Evolutionary conservation across 2,113 vertebrate genomes (phyloP).

Genomic region (Atractosteus spatula): DNA sequence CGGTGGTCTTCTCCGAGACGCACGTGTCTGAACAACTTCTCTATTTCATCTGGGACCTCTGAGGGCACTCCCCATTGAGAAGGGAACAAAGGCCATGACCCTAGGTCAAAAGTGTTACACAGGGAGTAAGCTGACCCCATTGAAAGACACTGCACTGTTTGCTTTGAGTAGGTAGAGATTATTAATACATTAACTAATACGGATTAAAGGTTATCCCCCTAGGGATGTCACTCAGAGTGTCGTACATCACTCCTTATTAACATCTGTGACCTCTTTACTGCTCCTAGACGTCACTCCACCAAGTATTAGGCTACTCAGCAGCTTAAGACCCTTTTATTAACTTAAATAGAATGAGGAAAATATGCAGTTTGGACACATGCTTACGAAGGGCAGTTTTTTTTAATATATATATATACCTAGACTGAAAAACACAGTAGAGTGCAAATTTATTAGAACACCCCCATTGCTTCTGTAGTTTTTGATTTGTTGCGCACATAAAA

Average conservation of each 20-base stretch:
- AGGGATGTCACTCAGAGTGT: slow-evolving; percentile 64
- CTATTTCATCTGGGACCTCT: slow-evolving; percentile 77
- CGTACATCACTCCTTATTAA: slow-evolving; percentile 69
- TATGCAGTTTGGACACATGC: no score
- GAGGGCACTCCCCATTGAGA: slow-evolving; percentile 81
- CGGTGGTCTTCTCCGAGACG: slow-evolving; percentile 60
- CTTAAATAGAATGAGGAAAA: no score
- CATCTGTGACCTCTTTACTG: slow-evolving; percentile 50
- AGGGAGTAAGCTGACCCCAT: slow-evolving; percentile 76
- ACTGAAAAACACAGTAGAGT: no score
- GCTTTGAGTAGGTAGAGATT: slow-evolving; percentile 77
- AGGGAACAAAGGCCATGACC: slow-evolving; percentile 83
- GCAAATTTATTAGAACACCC: no score
- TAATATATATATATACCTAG: no score
- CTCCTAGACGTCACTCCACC: no score
- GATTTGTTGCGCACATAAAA: no score
- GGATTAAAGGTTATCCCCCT: slow-evolving; percentile 73
- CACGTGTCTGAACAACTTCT: slow-evolving; percentile 89
- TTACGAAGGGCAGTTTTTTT: no score
- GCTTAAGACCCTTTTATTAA: no score
- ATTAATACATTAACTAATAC: slow-evolving; percentile 72
- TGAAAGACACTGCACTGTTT: slow-evolving; percentile 80
- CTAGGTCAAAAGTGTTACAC: slow-evolving; percentile 80
- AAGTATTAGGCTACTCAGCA: no score
- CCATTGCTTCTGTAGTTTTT: no score